Base-by-base conservation (phyloP, 2,797 vertebrate genomes). In the Garrulus glandarius region DNA sequence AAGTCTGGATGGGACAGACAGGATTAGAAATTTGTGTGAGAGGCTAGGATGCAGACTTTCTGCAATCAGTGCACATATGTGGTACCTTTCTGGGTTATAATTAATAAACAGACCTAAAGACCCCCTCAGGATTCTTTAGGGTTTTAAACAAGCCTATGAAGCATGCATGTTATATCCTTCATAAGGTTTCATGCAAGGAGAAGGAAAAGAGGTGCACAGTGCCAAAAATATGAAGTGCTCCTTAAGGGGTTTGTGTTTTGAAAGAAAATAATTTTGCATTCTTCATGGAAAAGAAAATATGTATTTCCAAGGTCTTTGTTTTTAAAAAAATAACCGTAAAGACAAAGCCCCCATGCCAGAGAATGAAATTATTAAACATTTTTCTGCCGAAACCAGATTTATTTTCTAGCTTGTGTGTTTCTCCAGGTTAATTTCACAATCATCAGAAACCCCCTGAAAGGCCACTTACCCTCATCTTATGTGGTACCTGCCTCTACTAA, bases 21-120 rank as follows among this genome's bases (percentile, higher is more conserved):
- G 96, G 92, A 97, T 96, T 92, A 96, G 90, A 96, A 97, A 97
- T 98, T 97, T 89, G 94, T 97, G 88, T 0, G 26, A 92, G 84
- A 85, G 67, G 41, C 84, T 81, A 68, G 75, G 56, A 90, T 93
- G 84, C 93, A 91, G 83, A 89, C 81, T 88, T 96, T 95, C 89
- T 97, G 80, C 61, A 96, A 83, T 88, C 69, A 93, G 60, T 84
- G 79, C 50, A 56, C 71, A 96, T 89, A 96, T 89, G 95, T 94
- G 92, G 70, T 91, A 88, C 87, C 87, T 96, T 93, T 93, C 90
- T 95, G 87, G 37, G 63, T 92, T 95, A 83, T 82, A 95, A 95
- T 96, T 95, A 95, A 94, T 95, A 93, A 96, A 93, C 57, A 89
- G 74, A 94, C 53, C 46, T 93, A 87, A 94, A 89, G 76, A 59